Evolutionary conservation across 2,797 vertebrate genomes (phyloP).

Genomic region (Podargus strigoides): DNA sequence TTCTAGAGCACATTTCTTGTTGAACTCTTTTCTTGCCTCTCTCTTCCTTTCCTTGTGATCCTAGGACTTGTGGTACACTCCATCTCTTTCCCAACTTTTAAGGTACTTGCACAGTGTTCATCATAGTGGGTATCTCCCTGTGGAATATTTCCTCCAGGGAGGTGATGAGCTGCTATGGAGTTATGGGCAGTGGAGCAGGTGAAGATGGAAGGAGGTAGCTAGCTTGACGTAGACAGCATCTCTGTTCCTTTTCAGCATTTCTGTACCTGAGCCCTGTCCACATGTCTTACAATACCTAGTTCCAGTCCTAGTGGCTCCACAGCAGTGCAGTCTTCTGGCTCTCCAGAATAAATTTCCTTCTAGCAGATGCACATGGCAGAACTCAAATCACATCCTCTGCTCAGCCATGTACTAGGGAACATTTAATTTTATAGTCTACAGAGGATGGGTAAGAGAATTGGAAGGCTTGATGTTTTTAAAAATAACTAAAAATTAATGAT

Average conservation of each 20-base stretch:
- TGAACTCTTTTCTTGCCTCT: not conserved
- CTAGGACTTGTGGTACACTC: not conserved
- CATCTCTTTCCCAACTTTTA: not conserved
- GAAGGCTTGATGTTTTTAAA: not conserved
- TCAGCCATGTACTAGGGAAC: not conserved
- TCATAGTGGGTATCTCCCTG: not conserved
- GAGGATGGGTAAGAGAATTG: not conserved
- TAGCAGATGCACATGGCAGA: not conserved
- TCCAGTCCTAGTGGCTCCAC: not conserved
- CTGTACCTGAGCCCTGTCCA: not conserved
- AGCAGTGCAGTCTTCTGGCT: not conserved
- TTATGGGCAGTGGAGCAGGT: not conserved
- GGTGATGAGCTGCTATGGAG: not conserved
- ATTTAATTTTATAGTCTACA: not conserved
- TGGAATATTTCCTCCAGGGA: not conserved
- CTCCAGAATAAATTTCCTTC: not conserved
- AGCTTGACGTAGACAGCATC: not conserved
- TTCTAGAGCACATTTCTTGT: not conserved
- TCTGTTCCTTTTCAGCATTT: not conserved
- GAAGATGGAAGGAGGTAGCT: not conserved
- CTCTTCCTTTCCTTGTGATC: not conserved
- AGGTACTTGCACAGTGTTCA: not conserved
- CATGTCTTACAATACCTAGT: not conserved
- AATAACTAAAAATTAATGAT: not conserved
- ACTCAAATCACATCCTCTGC: not conserved